Evolutionary conservation across 2,888 invertebrate species (phyloP), one percentile per base, ranked within the genome.

Genomic region (Unio delphinus): DNA sequence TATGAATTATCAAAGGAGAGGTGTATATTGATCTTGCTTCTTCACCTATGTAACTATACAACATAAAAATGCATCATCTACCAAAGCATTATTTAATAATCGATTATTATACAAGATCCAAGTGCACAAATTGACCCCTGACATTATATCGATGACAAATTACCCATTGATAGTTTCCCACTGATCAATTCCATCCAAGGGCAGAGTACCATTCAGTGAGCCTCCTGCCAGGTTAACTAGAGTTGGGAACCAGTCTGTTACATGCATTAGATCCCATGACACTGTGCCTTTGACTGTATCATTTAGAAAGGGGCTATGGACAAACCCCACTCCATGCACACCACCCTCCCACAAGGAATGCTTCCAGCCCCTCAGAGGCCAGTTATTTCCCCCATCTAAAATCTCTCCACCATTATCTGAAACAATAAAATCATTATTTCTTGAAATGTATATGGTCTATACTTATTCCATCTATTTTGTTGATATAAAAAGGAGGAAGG

Each of bases 341-440:
- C 84, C 85, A 15, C 85, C 84, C 61, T 85, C 85, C 82, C 83
- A 85, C 34, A 81, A 70, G 1, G 81, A 78, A 7, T 69, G 72
- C 69, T 85, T 85, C 78, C 78, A 78, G 5, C 85, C 84, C 45
- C 85, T 64, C 17, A 85, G 75, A 5, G 85, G 85, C 74, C 75
- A 85, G 70, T 85, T 85, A 70, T 80, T 83, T 26, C 83, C 84
- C 3, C 85, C 84, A 4, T 70, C 68, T 11, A 66, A 34, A 23
- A 82, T 68, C 61, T 81, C 77, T 20, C 85, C 85, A 20, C 85
- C 85, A 73, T 85, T 85, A 66, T 84, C 97, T 84, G 75, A 15
- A 67, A 74, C 55, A 75, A 45, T 23, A 34, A 23, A 28, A 30
- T 18, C 62, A 62, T 62, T 69, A 45, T 45, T 45, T 45, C 45